Base-by-base conservation (phyloP, 2,797 vertebrate species). In the Myotis vivesi region DNA sequence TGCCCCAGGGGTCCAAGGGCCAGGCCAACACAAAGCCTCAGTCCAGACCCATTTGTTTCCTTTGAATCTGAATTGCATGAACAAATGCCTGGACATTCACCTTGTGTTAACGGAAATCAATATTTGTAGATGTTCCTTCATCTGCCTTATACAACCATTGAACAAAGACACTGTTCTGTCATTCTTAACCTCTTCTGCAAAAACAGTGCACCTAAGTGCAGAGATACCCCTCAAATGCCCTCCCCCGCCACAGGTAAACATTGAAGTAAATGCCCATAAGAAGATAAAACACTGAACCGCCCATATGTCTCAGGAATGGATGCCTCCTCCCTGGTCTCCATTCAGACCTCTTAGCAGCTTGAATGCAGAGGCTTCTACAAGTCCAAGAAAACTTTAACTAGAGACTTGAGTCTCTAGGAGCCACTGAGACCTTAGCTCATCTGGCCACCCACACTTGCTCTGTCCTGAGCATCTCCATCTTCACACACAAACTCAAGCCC, bases 1-100 rank as follows among this genome's bases (percentile, higher is more conserved):
- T 0, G 57, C 57, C 49, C 9, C 0, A 8, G 17, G 1, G 11
- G 59, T 36, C 46, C 23, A 2, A 30, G 49, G 80, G 4, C 1
- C 4, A 49, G 33, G 28, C 22, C 10, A 5, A 8, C 25, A 6
- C 30, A 9, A 3, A 59, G 10, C 49, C 41, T 69, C 38, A 2
- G 51, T 22, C 17, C 57, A 49, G 17, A 7, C 20, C 66, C 11
- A 25, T 6, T 68, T 15, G 28, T 49, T 76, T 55, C 28, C 55
- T 13, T n/a, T 64, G 23, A 91, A 12, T 46, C 7, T 33, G 57
- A 53, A 33, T 20, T 33, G 16, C 44, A 28, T 75, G 64, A 91
- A 75, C 44, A 28, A 64, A 64, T 53, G 16, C 25, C 1, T 20
- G 22, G 10, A 68, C 7, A 22, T 20, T 64, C 28, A 80, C 11